Evolutionary conservation across 2,113 vertebrate species (phyloP), one percentile per base, ranked within the genome.

Genomic region (Hypocryptadius cinnamomeus): DNA sequence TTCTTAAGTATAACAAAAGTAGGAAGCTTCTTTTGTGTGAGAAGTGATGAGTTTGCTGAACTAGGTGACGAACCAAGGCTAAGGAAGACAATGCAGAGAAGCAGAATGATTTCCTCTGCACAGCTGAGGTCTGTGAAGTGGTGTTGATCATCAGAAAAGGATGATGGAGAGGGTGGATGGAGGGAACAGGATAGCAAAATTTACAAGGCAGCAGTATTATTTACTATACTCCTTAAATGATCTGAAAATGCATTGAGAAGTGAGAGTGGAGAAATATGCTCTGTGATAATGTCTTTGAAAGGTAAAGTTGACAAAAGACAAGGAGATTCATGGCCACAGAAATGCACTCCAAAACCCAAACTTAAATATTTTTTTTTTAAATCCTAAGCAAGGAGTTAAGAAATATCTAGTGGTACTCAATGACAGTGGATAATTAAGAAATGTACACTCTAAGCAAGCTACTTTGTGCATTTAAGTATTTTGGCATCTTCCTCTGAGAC

Each of bases 1-100:
- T 80, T 78, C 48, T 93, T 48, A 87, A 74, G 68, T n/a, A 88
- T 8, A 94, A 96, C 94, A 96, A 94, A 96, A 94, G 91, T 60
- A 95, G 95, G 94, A 95, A 96, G 79, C 39, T 54, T 45, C 51
- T 87, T 95, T 66, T 92, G 79, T 82, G 63, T 85, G 35, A 90
- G 56, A 85, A 89, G 51, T 44, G 81, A 92, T 4, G 1, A 76
- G n/a, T 63, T 51, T 70, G 63, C 81, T 91, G 87, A 39, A 61
- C 63, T 66, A 82, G 15, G 64, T 39, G 89, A 91, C 63, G 17
- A 59, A 4, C 23, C 65, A 77, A 83, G 72, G 79, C 73, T 85
- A 85, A 90, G 59, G 47, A 89, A 93, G 51, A 95, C 89, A 95
- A 96, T 94, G 71, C 71, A 88, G n/a, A 93, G 79, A 92, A 78